These are phyloP conservation scores for Uloborus diversus DNA, from an alignment of 1,140 invertebrate genomes.

Conservation along the genomic window DNA sequence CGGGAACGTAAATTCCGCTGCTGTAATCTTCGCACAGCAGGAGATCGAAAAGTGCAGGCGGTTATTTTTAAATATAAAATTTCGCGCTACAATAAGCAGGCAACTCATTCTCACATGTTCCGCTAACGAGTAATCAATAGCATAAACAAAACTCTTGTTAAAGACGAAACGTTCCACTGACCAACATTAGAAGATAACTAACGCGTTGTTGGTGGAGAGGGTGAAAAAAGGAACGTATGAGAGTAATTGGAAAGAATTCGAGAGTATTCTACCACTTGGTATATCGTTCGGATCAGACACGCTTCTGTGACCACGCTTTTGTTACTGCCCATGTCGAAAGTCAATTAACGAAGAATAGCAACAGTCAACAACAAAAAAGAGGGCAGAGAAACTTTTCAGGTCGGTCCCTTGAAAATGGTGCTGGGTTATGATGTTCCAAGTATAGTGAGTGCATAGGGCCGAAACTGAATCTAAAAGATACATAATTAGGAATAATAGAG, in stretches of 20 bases:
- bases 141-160: neutral
- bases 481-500: too few species aligned
- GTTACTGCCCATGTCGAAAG: neutral
- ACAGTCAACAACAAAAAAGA: neutral
- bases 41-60: too few species aligned
- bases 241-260: neutral
- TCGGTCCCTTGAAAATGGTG: neutral
- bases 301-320: neutral
- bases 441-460: too few species aligned
- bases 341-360: neutral
- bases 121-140: neutral
- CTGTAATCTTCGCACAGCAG: too few species aligned
- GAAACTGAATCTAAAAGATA: too few species aligned
- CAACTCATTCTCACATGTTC: neutral
- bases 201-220: neutral
- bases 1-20: too few species aligned
- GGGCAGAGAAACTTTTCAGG: conserved; percentile 9
- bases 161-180: neutral
- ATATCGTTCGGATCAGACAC: conserved; percentile 11
- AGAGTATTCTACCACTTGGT: neutral
- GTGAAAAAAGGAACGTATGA: neutral
- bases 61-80: neutral
- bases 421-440: neutral
- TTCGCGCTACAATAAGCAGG: neutral
- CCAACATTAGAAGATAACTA: neutral